Percentiles rank a stretch among this genome's conserved stretches.
Conservation (phyloP, 1,140 invertebrate genomes). For the Drosophila arawakana region DNA sequence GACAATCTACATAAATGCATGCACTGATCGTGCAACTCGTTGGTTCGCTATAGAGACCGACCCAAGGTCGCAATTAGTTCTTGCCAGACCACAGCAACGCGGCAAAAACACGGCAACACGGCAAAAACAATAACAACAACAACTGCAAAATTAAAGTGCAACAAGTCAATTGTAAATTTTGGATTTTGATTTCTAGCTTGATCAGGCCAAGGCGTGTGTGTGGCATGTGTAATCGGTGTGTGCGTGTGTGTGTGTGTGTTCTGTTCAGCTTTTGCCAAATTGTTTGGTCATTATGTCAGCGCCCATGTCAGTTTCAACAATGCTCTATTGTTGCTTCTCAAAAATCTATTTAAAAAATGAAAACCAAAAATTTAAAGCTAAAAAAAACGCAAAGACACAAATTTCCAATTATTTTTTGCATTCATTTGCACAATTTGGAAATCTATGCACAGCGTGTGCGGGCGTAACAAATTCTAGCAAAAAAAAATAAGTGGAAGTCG, state of each 20-base stretch:
- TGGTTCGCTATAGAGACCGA: constrained; percentile 44
- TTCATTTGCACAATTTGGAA: too few species aligned
- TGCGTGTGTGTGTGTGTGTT: neutral
- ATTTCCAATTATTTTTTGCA: too few species aligned
- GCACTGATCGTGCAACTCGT: constrained; percentile 15
- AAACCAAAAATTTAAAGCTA: too few species aligned
- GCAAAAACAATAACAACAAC: constrained; percentile 1
- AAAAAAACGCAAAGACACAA: too few species aligned
- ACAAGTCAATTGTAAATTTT: constrained; percentile 59
- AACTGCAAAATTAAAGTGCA: constrained; percentile 25
- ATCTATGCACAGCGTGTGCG: too few species aligned
- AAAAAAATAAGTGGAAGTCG: too few species aligned
- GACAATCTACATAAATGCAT: constrained; percentile 73
- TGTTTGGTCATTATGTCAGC: constrained; percentile 72
- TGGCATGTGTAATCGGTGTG: neutral
- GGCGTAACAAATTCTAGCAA: too few species aligned
- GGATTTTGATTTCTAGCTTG: constrained; percentile 38
- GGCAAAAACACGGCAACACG: too few species aligned
- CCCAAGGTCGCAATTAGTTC: constrained; percentile 81
- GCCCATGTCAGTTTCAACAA: constrained; percentile 26
- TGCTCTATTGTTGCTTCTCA: neutral
- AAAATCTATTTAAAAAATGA: too few species aligned
- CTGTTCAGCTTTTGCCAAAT: constrained; percentile 57
- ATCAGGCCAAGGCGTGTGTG: neutral
- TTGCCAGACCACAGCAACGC: constrained; percentile 49